These are phyloP conservation scores for Aleadryas rufinucha DNA, from an alignment of 2,113 vertebrate genomes.

Conservation along the genomic window DNA sequence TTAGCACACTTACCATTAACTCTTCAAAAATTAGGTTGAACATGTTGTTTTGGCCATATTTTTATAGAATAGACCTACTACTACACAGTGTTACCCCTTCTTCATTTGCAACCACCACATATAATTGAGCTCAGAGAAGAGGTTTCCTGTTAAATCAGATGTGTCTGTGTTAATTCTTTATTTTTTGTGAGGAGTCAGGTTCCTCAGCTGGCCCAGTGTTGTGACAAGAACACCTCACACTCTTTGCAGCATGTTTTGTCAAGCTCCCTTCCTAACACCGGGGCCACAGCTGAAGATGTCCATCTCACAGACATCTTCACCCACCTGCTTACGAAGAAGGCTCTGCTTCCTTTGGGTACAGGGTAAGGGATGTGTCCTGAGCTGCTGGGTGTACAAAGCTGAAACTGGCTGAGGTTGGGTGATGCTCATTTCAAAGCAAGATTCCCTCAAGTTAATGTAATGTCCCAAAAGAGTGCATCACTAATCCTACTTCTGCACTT, in stretches of 20 bases:
- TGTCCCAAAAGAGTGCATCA: background rate
- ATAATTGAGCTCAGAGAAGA: background rate
- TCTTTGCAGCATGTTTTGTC: background rate
- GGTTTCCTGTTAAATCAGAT: background rate
- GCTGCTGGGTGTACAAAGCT: background rate
- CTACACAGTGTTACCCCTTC: background rate
- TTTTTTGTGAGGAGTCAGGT: background rate
- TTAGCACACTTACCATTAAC: background rate
- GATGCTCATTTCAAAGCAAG: background rate
- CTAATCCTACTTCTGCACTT: background rate
- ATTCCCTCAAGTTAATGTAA: background rate
- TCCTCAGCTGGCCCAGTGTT: background rate
- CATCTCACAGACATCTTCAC: background rate
- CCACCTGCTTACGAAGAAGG: background rate
- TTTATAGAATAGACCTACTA: background rate
- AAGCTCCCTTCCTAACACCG: rapidly evolving
- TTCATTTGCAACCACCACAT: background rate
- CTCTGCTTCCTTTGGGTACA: background rate
- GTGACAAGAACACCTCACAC: background rate
- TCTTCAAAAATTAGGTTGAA: background rate
- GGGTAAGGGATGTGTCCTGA: background rate
- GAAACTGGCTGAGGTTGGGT: background rate
- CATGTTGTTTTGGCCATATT: background rate
- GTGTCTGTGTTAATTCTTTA: background rate
- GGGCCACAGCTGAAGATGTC: background rate